A percentile compares a stretch with the other conserved stretches of the same genome.
Evolutionary conservation across 2,797 vertebrate species (phyloP).

Genomic region (Cygnus olor): DNA sequence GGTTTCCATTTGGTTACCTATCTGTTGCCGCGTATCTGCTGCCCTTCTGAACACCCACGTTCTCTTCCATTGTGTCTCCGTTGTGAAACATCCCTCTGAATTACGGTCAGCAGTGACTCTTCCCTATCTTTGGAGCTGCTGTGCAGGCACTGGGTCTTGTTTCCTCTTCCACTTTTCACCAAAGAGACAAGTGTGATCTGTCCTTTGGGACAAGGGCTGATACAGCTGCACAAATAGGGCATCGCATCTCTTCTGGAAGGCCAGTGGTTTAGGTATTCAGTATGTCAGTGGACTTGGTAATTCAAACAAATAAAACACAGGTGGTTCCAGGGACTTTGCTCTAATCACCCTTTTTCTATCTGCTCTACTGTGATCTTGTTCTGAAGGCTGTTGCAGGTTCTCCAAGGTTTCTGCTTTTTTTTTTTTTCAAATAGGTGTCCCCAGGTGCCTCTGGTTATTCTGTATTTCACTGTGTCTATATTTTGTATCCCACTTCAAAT

Average conservation of each 20-base stretch:
- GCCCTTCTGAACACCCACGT: fast-evolving
- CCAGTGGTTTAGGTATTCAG: neutral
- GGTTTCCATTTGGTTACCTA: neutral
- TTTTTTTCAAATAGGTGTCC: neutral
- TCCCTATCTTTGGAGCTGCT: neutral
- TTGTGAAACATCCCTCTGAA: neutral
- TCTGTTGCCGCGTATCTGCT: constrained; percentile 12
- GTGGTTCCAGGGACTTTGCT: neutral
- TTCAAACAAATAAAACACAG: neutral
- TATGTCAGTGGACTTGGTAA: neutral
- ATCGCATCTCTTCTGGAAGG: neutral
- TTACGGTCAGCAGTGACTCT: neutral
- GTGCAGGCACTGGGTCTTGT: neutral
- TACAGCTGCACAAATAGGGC: no score
- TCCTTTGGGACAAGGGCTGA: neutral
- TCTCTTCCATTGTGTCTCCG: neutral
- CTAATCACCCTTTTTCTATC: neutral
- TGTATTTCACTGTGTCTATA: neutral
- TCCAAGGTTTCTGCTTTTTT: neutral
- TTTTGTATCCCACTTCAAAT: neutral
- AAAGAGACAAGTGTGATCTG: neutral
- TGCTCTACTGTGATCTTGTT: neutral
- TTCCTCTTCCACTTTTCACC: neutral
- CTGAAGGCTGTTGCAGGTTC: neutral
- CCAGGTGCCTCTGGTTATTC: neutral